These are phyloP conservation scores for Lithophane socia DNA, from an alignment of 2,888 invertebrate genomes.

Conservation along the genomic window DNA sequence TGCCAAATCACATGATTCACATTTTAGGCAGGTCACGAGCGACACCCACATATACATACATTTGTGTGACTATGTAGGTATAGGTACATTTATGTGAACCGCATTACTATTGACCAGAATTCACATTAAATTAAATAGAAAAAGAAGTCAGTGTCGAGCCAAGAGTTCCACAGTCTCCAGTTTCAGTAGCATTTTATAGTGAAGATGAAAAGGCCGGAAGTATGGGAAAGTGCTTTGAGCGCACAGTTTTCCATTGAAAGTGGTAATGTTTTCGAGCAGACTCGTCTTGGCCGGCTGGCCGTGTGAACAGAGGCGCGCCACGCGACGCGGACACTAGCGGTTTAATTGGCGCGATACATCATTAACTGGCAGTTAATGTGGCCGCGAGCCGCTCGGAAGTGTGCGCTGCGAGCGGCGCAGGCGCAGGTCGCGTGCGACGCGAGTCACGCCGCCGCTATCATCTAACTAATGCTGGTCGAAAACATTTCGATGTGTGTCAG, in stretches of 20 bases:
- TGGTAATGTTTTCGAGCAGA: background rate
- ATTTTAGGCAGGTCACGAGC: conserved; percentile 86
- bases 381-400: conserved; percentile 49
- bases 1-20: conserved; percentile 88
- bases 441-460: conserved; percentile 60
- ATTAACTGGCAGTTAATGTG: conserved; percentile 42
- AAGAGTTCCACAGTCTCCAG: background rate
- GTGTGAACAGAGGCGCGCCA: background rate
- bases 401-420: conserved; percentile 42
- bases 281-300: background rate
- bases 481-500: conserved; percentile 80
- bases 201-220: conserved; percentile 1
- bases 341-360: conserved; percentile 58
- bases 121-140: conserved; percentile 33
- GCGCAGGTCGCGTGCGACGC: conserved; percentile 25
- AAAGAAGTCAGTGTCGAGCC: background rate
- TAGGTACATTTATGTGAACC: conserved; percentile 14
- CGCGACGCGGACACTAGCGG: conserved; percentile 11
- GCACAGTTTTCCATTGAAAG: background rate
- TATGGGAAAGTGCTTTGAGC: background rate
- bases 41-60: conserved; percentile 76
- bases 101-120: conserved; percentile 49
- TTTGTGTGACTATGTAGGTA: conserved; percentile 29
- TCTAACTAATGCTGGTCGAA: conserved; percentile 73
- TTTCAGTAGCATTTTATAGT: background rate